Evolutionary conservation across 2,797 vertebrate genomes (phyloP).

Genomic region (Kryptolebias ocellatus): DNA sequence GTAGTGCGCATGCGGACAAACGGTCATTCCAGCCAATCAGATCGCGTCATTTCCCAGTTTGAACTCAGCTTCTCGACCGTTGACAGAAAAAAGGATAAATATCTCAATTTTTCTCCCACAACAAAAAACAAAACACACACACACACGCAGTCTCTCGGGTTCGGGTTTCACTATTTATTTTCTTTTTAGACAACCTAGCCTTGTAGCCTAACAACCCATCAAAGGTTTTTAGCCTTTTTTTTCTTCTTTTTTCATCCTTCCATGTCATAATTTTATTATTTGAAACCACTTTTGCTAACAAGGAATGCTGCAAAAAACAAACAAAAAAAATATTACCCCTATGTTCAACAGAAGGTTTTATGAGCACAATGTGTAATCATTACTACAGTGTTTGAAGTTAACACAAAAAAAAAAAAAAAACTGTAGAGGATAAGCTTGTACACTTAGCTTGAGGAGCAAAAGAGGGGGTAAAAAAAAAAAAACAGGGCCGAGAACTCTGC

Average conservation of each 20-base stretch:
- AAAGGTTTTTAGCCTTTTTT: slow-evolving; percentile 82
- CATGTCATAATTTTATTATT: slow-evolving; percentile 87
- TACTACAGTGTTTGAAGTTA: slow-evolving; percentile 95
- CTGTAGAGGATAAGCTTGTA: slow-evolving; percentile 86
- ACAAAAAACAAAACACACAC: slow-evolving; percentile 44
- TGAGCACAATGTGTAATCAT: slow-evolving; percentile 96
- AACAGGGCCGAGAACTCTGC: slow-evolving; percentile 81
- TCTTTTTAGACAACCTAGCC: slow-evolving; percentile 94
- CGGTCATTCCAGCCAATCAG: slow-evolving; percentile 54
- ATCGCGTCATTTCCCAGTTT: slow-evolving; percentile 14
- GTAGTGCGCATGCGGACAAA: slow-evolving; percentile 56
- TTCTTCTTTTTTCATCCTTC: slow-evolving; percentile 77
- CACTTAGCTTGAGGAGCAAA: slow-evolving; percentile 79
- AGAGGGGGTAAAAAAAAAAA: slow-evolving; percentile 70
- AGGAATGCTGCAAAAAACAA: slow-evolving; percentile 92
- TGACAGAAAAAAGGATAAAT: not conserved
- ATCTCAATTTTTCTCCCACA: slow-evolving; percentile 17
- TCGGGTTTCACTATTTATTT: slow-evolving; percentile 98
- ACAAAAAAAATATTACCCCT: slow-evolving; percentile 81
- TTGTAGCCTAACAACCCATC: slow-evolving; percentile 84
- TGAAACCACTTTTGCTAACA: slow-evolving; percentile 96
- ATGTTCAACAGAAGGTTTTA: slow-evolving; percentile 95
- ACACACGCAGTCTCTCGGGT: slow-evolving; percentile 54
- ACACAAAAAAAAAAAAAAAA: slow-evolving; percentile 91
- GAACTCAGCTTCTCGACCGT: slow-evolving; percentile 25